Base-by-base conservation (phyloP, 1,140 invertebrate genomes). In the Diprion similis region DNA sequence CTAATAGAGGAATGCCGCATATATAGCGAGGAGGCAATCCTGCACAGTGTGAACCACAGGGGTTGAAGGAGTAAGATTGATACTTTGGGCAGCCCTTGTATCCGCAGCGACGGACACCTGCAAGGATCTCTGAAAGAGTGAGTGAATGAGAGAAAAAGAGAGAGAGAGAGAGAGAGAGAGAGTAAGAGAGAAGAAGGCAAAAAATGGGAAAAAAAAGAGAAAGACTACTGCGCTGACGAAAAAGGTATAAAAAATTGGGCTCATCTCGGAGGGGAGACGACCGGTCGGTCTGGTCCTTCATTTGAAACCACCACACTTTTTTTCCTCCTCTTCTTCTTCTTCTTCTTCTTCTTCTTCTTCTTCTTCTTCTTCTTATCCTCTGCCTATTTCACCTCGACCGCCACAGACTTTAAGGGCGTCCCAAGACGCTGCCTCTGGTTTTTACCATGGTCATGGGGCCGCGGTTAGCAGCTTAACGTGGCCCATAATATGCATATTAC, bases 281-380 rank as follows among this genome's bases (percentile, higher is more conserved):
- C 86, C 86, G 86, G 86, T 86, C 82, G 80, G 82, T 85, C 85
- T 85, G 84, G 83, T 85, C 82, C 82, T 86, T 85, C 83, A 86
- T 86, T 86, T 83, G 82, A 83, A 85, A 78, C 78, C 76, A 79
- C 51, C 51, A 59, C 51, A 8, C 51, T 59, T 59, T 59, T 59
- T 59, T 59, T 37, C 24, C 24, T 37, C n/a, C 9, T 15, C n/a
- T 15, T 59, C 51, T 17, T 59, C 51, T 59, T 24, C 51, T 59
- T 59, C 24, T 24, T 37, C 24, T 37, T 37, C 24, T 59, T 15
- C n/a, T 15, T 59, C 51, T 17, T 59, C 51, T 59, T 24, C 51
- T 59, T 59, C 24, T 24, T 37, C 24, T 37, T 37, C 24, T 37
- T 37, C 24, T 37, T 37, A 37, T 37, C 2, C 24, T 37, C 24